phyloP scores from a whole-genome alignment of 2,888 invertebrate genomes.

The Synanthedon andrenaeformis region DNA sequence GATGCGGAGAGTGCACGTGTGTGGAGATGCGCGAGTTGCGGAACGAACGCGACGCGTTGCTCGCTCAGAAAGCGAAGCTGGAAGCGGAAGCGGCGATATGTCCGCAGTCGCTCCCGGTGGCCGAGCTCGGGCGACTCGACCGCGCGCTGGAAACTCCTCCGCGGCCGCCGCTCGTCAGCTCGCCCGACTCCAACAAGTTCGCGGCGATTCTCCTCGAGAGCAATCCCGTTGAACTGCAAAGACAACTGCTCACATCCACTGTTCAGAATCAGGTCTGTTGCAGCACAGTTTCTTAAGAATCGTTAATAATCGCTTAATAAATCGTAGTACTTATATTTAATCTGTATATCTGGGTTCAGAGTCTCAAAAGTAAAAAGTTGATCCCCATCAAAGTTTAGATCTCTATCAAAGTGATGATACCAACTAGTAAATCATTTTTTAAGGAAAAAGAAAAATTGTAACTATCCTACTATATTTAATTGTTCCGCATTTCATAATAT shows the following conservation, averaged over 20 bases:
- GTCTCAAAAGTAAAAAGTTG: too few species aligned
- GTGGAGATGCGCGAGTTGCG: slow-evolving; percentile 73
- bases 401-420: too few species aligned
- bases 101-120: slow-evolving; percentile 49
- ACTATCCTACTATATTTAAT: too few species aligned
- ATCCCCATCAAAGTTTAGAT: too few species aligned
- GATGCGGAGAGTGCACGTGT: slow-evolving; percentile 28
- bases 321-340: too few species aligned
- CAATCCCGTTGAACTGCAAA: slow-evolving; percentile 84
- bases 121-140: slow-evolving; percentile 76
- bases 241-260: slow-evolving; percentile 83
- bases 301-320: too few species aligned
- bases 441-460: too few species aligned
- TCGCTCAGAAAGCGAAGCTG: slow-evolving; percentile 81
- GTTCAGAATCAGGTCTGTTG: slow-evolving; percentile 84
- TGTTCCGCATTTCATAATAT: too few species aligned
- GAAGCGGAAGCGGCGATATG: slow-evolving; percentile 80
- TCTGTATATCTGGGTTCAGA: too few species aligned
- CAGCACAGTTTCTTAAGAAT: too few species aligned
- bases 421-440: too few species aligned
- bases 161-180: slow-evolving; percentile 72
- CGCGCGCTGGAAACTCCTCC: slow-evolving; percentile 75
- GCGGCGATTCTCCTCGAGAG: slow-evolving; percentile 86
- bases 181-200: slow-evolving; percentile 80
- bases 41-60: slow-evolving; percentile 79